phyloP scores from a whole-genome alignment of 2,797 vertebrate genomes.

The Oreochromis grahami region DNA sequence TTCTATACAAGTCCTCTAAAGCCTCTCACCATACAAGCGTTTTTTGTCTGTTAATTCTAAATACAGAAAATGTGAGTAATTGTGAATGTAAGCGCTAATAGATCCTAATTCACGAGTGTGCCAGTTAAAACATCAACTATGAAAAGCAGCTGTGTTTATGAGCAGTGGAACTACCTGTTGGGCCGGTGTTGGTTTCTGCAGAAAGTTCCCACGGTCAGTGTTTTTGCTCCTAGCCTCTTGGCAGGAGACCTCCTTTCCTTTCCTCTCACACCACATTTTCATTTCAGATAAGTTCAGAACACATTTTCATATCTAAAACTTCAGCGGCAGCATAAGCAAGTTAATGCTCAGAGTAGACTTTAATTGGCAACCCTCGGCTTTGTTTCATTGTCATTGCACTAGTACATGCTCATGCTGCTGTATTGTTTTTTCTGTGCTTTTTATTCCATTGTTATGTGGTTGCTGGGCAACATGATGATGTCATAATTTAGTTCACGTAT shows the following conservation, averaged over 20 bases:
- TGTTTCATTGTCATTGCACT: neutral
- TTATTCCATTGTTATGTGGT: neutral
- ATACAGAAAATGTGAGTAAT: neutral
- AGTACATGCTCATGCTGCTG: neutral
- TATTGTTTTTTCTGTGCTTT: neutral
- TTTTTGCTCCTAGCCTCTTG: constrained; percentile 10
- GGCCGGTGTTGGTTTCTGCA: constrained; percentile 33
- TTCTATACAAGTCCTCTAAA: neutral
- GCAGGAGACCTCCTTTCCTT: constrained; percentile 3
- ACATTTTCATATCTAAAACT: neutral
- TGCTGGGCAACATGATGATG: neutral
- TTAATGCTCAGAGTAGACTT: neutral
- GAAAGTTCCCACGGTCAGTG: constrained; percentile 24
- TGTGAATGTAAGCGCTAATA: neutral
- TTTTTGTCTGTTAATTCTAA: neutral
- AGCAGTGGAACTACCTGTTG: constrained; percentile 41
- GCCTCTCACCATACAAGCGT: neutral
- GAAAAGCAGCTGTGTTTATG: constrained; percentile 2
- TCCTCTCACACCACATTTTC: neutral
- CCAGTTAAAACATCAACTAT: neutral
- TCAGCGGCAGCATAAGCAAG: neutral
- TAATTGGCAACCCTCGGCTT: neutral
- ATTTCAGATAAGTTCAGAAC: neutral
- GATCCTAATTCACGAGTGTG: neutral
- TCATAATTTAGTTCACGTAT: neutral